These are phyloP conservation scores for Pterostichus madidus DNA, from an alignment of 2,888 invertebrate species.

Conservation along the genomic window DNA sequence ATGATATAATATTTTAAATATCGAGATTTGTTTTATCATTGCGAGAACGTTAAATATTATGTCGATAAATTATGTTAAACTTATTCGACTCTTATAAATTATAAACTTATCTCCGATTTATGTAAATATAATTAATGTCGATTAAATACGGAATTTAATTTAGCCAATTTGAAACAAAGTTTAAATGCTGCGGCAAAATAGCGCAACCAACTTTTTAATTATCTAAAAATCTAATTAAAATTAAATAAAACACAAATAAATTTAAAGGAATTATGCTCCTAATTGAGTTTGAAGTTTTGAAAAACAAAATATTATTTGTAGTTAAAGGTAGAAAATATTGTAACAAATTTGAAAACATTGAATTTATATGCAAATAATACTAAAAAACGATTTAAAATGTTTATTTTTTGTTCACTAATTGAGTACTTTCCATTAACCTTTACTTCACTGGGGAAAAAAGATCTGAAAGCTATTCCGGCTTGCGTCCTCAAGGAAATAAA, in stretches of 20 bases:
- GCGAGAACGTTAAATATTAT: neutral
- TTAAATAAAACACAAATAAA: no score
- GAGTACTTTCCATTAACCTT: conserved; percentile 22
- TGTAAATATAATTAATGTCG: conserved; percentile 24
- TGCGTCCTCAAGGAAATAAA: conserved; percentile 41
- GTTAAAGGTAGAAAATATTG: no score
- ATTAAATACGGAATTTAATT: conserved; percentile 10
- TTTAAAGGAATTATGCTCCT: no score
- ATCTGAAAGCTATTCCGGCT: conserved; percentile 27
- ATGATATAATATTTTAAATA: neutral
- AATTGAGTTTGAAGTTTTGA: no score
- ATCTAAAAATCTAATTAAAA: no score
- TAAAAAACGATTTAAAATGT: neutral
- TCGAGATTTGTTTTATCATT: neutral
- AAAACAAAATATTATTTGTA: no score
- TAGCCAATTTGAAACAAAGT: neutral
- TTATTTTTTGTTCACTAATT: conserved; percentile 44
- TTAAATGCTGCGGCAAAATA: no score
- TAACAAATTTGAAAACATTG: no score
- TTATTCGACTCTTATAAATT: conserved; percentile 18
- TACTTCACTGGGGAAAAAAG: conserved; percentile 26
- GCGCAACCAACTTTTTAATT: no score
- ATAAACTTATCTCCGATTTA: conserved; percentile 19
- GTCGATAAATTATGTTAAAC: conserved; percentile 18
- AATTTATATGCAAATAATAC: no score